phyloP scores from a whole-genome alignment of 2,797 vertebrate species.

The Amphiprion clarkii region DNA sequence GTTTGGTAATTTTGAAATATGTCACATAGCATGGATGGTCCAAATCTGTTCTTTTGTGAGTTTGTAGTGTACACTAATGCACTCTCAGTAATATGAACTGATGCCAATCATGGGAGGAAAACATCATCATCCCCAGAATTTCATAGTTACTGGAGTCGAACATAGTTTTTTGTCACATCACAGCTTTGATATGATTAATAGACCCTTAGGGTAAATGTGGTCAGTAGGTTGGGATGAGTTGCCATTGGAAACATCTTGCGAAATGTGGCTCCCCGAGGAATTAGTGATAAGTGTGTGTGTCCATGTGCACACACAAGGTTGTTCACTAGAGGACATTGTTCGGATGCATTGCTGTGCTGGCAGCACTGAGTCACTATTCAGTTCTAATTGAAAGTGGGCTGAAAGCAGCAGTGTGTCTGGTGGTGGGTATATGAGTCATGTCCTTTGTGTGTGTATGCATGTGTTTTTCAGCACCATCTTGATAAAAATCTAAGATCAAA shows the following conservation, averaged over 20 bases:
- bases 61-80: conserved; percentile 5
- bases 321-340: conserved; percentile 57
- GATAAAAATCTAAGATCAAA: conserved; percentile 10
- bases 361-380: conserved; percentile 76
- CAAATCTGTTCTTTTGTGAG: neutral
- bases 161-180: no score
- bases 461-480: conserved; percentile 17
- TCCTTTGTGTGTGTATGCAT: conserved; percentile 15
- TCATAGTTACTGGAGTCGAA: no score
- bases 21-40: neutral
- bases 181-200: neutral
- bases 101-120: neutral
- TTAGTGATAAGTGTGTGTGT: conserved; percentile 1
- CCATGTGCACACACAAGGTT: conserved; percentile 1
- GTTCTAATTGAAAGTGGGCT: conserved; percentile 72
- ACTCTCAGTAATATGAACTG: neutral
- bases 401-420: conserved; percentile 60
- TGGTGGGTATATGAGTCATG: conserved; percentile 65
- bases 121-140: no score
- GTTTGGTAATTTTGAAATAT: neutral
- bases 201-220: neutral
- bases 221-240: conserved; percentile 19
- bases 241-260: conserved; percentile 38
- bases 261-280: conserved; percentile 37
- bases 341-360: conserved; percentile 67